Evolutionary conservation across 2,888 invertebrate species (phyloP), one percentile per base, ranked within the genome.

Genomic region (Drosophila nr. medialis): DNA sequence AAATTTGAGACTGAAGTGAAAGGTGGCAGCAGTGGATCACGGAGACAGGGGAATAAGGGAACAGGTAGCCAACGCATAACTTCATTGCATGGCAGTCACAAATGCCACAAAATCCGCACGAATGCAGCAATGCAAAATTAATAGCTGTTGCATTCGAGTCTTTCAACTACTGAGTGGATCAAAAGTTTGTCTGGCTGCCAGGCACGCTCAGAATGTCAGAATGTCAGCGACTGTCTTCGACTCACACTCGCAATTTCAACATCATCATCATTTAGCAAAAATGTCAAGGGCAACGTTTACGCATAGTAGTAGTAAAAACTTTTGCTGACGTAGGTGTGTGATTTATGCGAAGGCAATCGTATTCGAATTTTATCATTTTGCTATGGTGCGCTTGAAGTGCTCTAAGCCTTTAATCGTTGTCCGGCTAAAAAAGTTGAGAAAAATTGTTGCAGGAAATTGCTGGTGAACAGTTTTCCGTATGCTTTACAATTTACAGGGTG

Each of bases 51-150:
- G 15, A 10, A 27, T 27, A 21, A 27, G 24, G 27, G 58, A 29
- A 45, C 77, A 67, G 80, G 67, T 66, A 49, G 59, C 18, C 8
- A 42, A 63, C 42, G 56, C 81, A 81, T 73, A 85, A 67, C 72
- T 75, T 48, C 56, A 72, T 78, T 76, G 81, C 81, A 69, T 64
- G 68, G 67, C 81, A 79, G 81, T 84, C 82, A 73, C 56, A 86
- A 86, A 83, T 83, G 83, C 83, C 86, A 83, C 86, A 83, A 83
- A 86, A 86, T 83, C 83, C 83, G 36, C 81, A 79, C 73, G 71
- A 81, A 63, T 74, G 68, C 80, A 74, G 74, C 81, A 83, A 86
- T 83, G 81, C 86, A 83, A 85, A 78, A 86, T 86, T 83, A 83
- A 83, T 83, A 81, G 83, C 83, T 75, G 81, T 86, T 83, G 81